These are phyloP conservation scores for Xanthia togata DNA, from an alignment of 2,888 invertebrate genomes.

Conservation along the genomic window DNA sequence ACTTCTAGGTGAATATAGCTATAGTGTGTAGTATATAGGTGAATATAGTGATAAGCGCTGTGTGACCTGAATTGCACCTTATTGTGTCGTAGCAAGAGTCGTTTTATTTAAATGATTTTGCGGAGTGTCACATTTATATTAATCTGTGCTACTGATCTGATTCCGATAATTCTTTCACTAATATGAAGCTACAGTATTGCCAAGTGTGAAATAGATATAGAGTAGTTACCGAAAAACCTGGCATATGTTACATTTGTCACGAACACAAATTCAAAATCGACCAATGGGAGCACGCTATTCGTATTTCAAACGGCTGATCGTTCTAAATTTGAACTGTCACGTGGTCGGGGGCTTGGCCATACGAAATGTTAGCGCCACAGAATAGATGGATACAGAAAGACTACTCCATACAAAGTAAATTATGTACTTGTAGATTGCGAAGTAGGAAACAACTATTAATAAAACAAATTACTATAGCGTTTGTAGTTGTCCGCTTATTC, in stretches of 20 bases:
- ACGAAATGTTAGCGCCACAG: slow-evolving; percentile 34
- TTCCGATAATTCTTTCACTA: too few species aligned
- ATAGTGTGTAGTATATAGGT: too few species aligned
- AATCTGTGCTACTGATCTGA: too few species aligned
- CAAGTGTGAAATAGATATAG: background rate
- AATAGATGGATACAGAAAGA: slow-evolving; percentile 19
- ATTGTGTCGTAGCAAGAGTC: too few species aligned
- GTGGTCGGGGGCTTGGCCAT: slow-evolving; percentile 78
- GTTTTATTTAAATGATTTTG: too few species aligned
- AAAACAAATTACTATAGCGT: background rate
- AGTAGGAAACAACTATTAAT: background rate
- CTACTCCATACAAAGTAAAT: background rate
- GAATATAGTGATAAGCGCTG: too few species aligned
- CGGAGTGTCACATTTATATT: too few species aligned
- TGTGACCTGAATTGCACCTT: too few species aligned
- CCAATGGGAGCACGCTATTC: slow-evolving; percentile 68
- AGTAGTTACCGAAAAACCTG: background rate
- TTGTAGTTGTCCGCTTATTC: background rate
- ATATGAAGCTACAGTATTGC: too few species aligned
- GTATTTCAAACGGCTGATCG: slow-evolving; percentile 61
- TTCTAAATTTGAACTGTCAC: slow-evolving; percentile 72
- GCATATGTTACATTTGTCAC: slow-evolving; percentile 47
- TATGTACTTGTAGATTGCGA: background rate
- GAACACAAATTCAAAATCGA: slow-evolving; percentile 63
- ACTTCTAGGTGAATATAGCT: too few species aligned